Base-by-base conservation (phyloP, 2,888 invertebrate genomes). In the Amitus sp. region DNA sequence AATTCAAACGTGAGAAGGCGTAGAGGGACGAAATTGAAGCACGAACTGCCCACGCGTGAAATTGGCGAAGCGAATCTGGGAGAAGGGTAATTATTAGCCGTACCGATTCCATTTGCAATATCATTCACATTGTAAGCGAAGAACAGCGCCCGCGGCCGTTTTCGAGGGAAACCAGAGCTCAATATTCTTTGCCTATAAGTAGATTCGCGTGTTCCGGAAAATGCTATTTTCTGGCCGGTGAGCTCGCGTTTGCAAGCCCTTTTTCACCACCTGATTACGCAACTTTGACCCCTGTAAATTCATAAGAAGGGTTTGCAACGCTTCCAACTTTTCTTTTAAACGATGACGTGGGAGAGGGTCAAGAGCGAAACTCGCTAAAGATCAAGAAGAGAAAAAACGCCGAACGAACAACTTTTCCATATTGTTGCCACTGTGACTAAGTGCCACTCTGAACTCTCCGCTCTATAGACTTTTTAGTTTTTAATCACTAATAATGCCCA, bases 41-140 rank as follows among this genome's bases (percentile, higher is more conserved):
- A 67, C 65, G 68, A 64, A 70, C 65, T 71, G 70, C 67, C 75
- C 72, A 72, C 70, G 76, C 80, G 79, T 76, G 78, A 80, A 80
- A 80, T 79, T 70, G 67, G 56, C 62, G 59, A 62, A 58, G 50
- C 57, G 58, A 65, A 59, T 62, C 62, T 61, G 48, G 61, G 68
- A 75, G 77, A 73, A 69, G 72, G 76, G 76, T 75, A 77, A 80
- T 79, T 79, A 80, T 78, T 79, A 78, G 76, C 76, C 55, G 66
- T 74, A 70, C 67, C 69, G 73, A 76, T 77, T 75, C 66, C 65
- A 69, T 66, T 53, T 63, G 51, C 62, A 56, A 60, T 67, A 61
- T 53, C 59, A 56, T 64, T 64, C 59, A 50, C 59, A 59, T 55
- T 54, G 53, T 42, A 50, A 64, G 50, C 53, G 40, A 42, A n/a